Evolutionary conservation across 2,888 invertebrate species (phyloP).

Genomic region (Sarcophaga carnaria): DNA sequence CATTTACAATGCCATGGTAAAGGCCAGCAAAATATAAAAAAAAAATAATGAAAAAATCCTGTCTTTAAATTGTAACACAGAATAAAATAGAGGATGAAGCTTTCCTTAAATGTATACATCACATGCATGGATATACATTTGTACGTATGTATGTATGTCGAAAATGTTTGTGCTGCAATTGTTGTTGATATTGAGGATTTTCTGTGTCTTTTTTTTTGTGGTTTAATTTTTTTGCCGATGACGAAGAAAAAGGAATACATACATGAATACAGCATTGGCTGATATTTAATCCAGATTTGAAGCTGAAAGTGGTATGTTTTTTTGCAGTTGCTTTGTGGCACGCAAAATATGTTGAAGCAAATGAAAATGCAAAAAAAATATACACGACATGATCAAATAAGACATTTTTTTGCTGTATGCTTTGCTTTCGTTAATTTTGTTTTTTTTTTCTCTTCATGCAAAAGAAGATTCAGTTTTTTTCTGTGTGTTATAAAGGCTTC

Average conservation of each 20-base stretch:
- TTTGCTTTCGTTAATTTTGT: not conserved
- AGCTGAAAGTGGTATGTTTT: slow-evolving; percentile 65
- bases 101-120: slow-evolving; percentile 37
- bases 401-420: slow-evolving; percentile 1
- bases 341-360: slow-evolving; percentile 62
- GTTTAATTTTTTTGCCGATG: slow-evolving; percentile 6
- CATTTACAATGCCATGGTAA: slow-evolving; percentile 22
- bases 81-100: slow-evolving; percentile 45
- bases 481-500: slow-evolving; percentile 22
- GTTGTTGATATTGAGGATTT: slow-evolving; percentile 29
- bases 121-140: too few relatives aligned
- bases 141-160: not conserved
- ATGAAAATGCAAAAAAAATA: slow-evolving; percentile 28
- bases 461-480: slow-evolving; percentile 18
- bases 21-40: slow-evolving; percentile 32
- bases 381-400: slow-evolving; percentile 53
- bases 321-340: slow-evolving; percentile 33
- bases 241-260: not conserved
- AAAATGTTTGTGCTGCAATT: slow-evolving; percentile 46
- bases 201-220: slow-evolving; percentile 41
- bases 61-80: slow-evolving; percentile 28
- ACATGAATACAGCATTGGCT: slow-evolving; percentile 31
- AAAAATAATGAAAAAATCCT: slow-evolving; percentile 50
- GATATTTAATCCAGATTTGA: slow-evolving; percentile 69
- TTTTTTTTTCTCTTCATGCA: not conserved